Conservation (phyloP, 2,888 invertebrate genomes). For the Neoaliturus tenellus region DNA sequence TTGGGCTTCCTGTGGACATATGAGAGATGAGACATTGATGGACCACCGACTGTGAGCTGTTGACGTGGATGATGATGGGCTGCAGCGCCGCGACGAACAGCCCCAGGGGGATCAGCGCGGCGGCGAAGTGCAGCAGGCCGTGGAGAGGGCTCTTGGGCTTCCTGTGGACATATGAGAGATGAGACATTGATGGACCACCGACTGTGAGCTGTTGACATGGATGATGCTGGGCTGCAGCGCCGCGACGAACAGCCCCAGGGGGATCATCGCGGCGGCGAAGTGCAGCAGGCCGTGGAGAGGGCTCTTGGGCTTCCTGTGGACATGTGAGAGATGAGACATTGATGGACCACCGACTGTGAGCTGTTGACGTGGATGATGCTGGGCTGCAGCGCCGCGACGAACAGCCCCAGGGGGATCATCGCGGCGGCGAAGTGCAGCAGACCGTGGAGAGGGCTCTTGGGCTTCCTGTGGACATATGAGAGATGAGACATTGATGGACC, state of each 20-base stretch:
- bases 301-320: slow-evolving; percentile 41
- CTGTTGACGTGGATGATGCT: slow-evolving; percentile 78
- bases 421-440: slow-evolving; percentile 80
- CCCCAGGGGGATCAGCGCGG: slow-evolving; percentile 83
- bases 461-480: slow-evolving; percentile 6
- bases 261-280: slow-evolving; percentile 81
- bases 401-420: slow-evolving; percentile 82
- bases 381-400: slow-evolving; percentile 83
- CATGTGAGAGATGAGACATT: too few species aligned
- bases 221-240: slow-evolving; percentile 82
- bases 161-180: neutral
- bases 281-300: slow-evolving; percentile 81
- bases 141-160: slow-evolving; percentile 74
- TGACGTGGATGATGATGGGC: slow-evolving; percentile 80
- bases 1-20: slow-evolving; percentile 20
- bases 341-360: slow-evolving; percentile 69
- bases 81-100: slow-evolving; percentile 82
- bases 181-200: too few species aligned
- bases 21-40: too few species aligned
- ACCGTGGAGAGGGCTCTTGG: slow-evolving; percentile 76
- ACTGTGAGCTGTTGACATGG: slow-evolving; percentile 74
- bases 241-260: slow-evolving; percentile 82
- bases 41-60: slow-evolving; percentile 70
- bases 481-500: too few species aligned
- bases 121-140: slow-evolving; percentile 79